phyloP scores from a whole-genome alignment of 1,140 invertebrate genomes.

The Drosophila murphyi region DNA sequence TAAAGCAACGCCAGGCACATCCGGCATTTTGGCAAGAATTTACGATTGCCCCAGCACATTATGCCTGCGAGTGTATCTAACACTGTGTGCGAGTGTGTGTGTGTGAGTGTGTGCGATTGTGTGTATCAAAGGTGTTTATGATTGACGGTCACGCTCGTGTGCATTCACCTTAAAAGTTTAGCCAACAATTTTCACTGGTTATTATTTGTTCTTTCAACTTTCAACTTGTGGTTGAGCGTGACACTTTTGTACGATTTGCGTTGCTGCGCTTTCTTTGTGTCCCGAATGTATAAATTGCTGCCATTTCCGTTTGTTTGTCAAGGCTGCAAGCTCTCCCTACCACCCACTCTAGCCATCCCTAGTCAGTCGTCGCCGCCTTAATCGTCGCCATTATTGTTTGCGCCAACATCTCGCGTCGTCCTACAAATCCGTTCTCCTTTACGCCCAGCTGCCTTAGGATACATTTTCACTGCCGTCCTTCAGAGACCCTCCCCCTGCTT shows the following conservation, averaged over 20 bases:
- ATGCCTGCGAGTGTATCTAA: background rate
- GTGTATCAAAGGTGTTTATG: constrained; percentile 43
- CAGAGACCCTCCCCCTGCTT: background rate
- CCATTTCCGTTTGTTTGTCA: constrained; percentile 78
- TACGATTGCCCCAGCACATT: constrained; percentile 43
- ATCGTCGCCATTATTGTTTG: constrained; percentile 63
- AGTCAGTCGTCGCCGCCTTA: constrained; percentile 32
- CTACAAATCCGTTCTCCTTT: background rate
- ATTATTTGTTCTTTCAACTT: constrained; percentile 71
- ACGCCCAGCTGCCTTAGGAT: constrained; percentile 12
- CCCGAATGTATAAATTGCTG: constrained; percentile 71
- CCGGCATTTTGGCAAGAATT: constrained; percentile 58
- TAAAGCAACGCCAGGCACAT: constrained; percentile 59
- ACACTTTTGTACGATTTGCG: constrained; percentile 54
- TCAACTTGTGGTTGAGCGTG: constrained; percentile 55
- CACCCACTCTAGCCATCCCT: too few species aligned
- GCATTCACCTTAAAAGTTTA: constrained; percentile 37
- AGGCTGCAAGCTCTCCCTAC: constrained; percentile 29
- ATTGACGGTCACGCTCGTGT: constrained; percentile 45
- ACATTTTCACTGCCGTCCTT: background rate
- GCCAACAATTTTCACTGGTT: constrained; percentile 46
- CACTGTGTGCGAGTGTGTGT: constrained; percentile 1
- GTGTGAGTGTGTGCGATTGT: constrained; percentile 2
- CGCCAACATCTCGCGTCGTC: constrained; percentile 12
- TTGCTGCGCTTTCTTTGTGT: constrained; percentile 36